Percentiles rank a stretch among this genome's conserved stretches.
phyloP scores from a whole-genome alignment of 2,797 vertebrate genomes.

The Podarcis siculus region DNA sequence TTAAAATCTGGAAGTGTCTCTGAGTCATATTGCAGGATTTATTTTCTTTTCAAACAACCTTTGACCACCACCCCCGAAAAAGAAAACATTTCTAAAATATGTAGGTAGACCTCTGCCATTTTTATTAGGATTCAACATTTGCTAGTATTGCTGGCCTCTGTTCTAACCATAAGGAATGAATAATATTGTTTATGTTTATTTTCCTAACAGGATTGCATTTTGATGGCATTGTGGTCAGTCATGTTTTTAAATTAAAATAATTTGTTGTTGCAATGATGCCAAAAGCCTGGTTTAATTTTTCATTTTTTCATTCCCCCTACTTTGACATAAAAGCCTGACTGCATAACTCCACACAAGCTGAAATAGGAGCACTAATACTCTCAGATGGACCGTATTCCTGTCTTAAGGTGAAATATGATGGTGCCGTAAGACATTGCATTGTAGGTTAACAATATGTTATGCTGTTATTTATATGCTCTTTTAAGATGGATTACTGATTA shows the following conservation, averaged over 20 bases:
- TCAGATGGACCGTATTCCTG: constrained; percentile 2
- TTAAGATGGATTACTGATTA: constrained; percentile 24
- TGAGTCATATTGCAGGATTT: too few species aligned
- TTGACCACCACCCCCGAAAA: too few species aligned
- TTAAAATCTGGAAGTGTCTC: background rate
- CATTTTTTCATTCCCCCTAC: background rate
- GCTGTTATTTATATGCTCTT: constrained; percentile 1
- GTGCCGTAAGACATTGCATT: background rate
- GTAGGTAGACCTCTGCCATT: background rate
- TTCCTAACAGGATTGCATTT: background rate
- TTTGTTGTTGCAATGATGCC: background rate
- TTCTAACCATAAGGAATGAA: background rate
- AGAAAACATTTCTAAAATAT: background rate
- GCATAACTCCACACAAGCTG: background rate
- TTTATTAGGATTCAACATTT: background rate
- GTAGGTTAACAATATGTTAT: background rate
- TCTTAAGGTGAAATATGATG: background rate
- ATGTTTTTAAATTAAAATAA: constrained; percentile 1
- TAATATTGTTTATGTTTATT: background rate
- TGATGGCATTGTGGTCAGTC: background rate
- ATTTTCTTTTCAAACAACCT: background rate
- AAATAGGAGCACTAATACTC: background rate
- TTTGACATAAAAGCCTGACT: constrained; percentile 1
- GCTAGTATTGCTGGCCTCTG: background rate
- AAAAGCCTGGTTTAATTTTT: constrained; percentile 14